These are phyloP conservation scores for Agrenia bidenticulata DNA, from an alignment of 2,888 invertebrate species.

Conservation along the genomic window DNA sequence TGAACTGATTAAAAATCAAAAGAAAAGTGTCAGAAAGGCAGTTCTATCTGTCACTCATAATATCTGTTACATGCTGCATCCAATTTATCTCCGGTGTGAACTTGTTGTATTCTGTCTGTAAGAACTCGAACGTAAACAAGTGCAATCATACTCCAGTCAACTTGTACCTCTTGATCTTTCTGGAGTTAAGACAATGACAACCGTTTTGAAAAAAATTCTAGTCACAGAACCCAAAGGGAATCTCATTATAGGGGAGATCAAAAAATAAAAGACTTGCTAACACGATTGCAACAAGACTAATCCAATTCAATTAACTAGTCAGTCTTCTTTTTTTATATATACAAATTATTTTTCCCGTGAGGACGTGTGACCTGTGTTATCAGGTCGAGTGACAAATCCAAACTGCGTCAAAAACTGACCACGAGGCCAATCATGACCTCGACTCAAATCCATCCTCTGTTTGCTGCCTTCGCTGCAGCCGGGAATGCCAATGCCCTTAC, in stretches of 20 bases:
- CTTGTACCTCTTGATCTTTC: too few species aligned
- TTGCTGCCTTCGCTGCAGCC: conserved; percentile 49
- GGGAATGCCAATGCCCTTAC: conserved; percentile 18
- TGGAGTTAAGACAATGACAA: too few species aligned
- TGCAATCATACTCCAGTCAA: too few species aligned
- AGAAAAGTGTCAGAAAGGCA: conserved; percentile 32
- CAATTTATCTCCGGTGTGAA: too few species aligned
- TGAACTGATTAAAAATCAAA: not conserved
- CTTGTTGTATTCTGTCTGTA: too few species aligned
- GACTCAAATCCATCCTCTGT: conserved; percentile 50
- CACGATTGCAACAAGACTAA: too few species aligned
- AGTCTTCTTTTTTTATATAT: not conserved
- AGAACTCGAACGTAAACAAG: too few species aligned
- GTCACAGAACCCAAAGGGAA: too few species aligned
- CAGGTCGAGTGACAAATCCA: conserved; percentile 28
- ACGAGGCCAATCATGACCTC: conserved; percentile 51
- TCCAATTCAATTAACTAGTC: too few species aligned
- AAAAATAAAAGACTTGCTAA: too few species aligned
- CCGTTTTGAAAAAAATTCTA: too few species aligned
- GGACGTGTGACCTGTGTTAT: conserved; percentile 39
- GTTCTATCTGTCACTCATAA: conserved; percentile 28
- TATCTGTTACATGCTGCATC: not conserved
- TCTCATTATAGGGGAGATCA: too few species aligned
- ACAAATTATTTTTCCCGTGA: conserved; percentile 25
- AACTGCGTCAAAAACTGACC: conserved; percentile 47